Evolutionary conservation across 2,888 invertebrate species (phyloP).

Genomic region (Pyralis farinalis): DNA sequence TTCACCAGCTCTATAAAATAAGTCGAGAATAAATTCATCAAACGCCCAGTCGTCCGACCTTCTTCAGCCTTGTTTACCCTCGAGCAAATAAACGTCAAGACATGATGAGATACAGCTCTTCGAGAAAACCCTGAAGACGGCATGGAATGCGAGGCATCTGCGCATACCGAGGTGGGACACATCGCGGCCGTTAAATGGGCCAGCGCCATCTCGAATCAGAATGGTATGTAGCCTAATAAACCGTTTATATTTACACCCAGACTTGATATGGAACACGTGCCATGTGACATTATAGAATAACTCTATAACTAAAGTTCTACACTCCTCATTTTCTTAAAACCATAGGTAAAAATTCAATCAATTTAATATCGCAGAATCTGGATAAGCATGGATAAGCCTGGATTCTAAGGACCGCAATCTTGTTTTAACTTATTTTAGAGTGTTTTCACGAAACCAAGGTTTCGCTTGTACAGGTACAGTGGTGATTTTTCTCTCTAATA

Average conservation of each 20-base stretch:
- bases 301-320: too few relatives aligned
- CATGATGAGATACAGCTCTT: slow-evolving; percentile 3
- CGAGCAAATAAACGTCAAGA: background rate
- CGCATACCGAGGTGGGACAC: slow-evolving; percentile 20
- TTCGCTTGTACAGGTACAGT: too few relatives aligned
- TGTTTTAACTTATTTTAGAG: too few relatives aligned
- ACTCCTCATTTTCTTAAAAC: too few relatives aligned
- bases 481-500: too few relatives aligned
- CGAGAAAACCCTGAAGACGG: background rate
- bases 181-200: slow-evolving; percentile 30
- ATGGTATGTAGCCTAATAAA: slow-evolving; percentile 32
- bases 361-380: too few relatives aligned
- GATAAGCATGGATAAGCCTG: too few relatives aligned
- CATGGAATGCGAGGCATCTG: slow-evolving; percentile 22
- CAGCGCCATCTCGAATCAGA: slow-evolving; percentile 21
- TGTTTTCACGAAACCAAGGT: too few relatives aligned
- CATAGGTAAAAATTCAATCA: too few relatives aligned
- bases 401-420: too few relatives aligned
- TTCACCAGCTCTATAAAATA: background rate
- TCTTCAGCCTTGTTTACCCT: slow-evolving; percentile 2
- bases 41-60: slow-evolving; percentile 1
- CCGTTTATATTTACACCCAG: slow-evolving; percentile 32
- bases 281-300: background rate
- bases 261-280: slow-evolving; percentile 3
- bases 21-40: background rate